Evolutionary conservation across 1,140 invertebrate species (phyloP).

Genomic region (Tyrophagus putrescentiae): DNA sequence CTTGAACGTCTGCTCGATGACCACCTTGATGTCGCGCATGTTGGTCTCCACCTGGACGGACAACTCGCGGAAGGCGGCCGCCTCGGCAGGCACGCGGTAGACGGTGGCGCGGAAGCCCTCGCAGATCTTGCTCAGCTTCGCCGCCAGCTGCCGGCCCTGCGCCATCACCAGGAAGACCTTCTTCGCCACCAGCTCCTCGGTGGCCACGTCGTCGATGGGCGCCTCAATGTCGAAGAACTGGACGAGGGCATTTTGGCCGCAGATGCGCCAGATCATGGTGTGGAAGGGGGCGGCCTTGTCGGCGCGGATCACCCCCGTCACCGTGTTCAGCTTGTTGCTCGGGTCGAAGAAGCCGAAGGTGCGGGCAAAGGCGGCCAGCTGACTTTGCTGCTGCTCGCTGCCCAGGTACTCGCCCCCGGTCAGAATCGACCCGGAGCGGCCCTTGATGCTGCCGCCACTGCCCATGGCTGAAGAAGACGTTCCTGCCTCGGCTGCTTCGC

Average conservation of each 20-base stretch:
- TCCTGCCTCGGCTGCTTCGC: too few species aligned
- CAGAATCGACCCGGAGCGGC: too few species aligned
- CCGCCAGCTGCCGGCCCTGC: constrained; percentile 94
- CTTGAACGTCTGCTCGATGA: constrained; percentile 33
- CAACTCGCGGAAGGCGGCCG: constrained; percentile 78
- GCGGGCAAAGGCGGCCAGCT: too few species aligned
- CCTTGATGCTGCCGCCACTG: too few species aligned
- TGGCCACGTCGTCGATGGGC: constrained; percentile 14
- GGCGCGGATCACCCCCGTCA: constrained; percentile 28
- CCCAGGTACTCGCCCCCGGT: too few species aligned
- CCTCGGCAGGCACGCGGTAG: constrained; percentile 83
- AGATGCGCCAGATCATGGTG: constrained; percentile 30
- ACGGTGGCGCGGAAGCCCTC: constrained; percentile 87
- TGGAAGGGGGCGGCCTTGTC: constrained; percentile 28
- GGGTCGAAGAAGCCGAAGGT: too few species aligned
- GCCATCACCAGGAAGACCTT: constrained; percentile 19
- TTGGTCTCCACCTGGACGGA: constrained; percentile 79
- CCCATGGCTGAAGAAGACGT: too few species aligned
- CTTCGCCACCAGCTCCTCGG: constrained; percentile 18
- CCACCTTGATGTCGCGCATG: constrained; percentile 85
- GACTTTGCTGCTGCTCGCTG: too few species aligned
- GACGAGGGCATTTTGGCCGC: constrained; percentile 29
- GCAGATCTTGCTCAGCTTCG: constrained; percentile 90
- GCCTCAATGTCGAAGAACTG: constrained; percentile 27
- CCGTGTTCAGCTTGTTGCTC: constrained; percentile 16